These are phyloP conservation scores for Denticeps clupeoides DNA, from an alignment of 2,797 vertebrate genomes.

Conservation along the genomic window DNA sequence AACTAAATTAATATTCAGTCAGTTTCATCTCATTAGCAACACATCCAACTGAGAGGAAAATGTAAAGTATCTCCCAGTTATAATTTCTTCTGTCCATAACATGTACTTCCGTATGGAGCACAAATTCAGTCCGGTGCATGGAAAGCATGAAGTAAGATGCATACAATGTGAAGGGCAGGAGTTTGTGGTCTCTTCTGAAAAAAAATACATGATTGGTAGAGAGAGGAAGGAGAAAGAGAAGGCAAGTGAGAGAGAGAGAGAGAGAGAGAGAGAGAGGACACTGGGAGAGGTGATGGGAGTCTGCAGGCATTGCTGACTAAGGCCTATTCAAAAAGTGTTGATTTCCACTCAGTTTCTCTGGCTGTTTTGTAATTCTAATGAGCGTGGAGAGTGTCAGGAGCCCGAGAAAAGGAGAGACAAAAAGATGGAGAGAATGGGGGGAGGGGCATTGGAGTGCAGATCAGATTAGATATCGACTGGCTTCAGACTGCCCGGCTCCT, in stretches of 20 bases:
- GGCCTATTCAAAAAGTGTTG: slow-evolving; percentile 34
- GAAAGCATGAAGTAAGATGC: no score
- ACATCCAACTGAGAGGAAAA: no score
- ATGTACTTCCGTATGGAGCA: no score
- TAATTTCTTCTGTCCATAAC: no score
- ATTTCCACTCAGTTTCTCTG: slow-evolving; percentile 38
- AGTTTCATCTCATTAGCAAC: no score
- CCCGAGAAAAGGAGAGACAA: neutral
- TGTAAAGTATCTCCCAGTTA: no score
- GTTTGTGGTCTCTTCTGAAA: no score
- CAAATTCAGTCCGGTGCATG: no score
- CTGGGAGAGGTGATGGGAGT: slow-evolving; percentile 9
- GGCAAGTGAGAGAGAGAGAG: neutral
- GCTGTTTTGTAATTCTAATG: slow-evolving; percentile 44
- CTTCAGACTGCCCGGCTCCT: slow-evolving; percentile 28
- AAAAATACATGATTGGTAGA: neutral
- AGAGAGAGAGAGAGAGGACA: slow-evolving; percentile 13
- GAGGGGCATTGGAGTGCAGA: slow-evolving; percentile 6
- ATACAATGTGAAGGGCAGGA: no score
- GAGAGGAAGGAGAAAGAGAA: neutral
- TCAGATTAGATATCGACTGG: slow-evolving; percentile 44
- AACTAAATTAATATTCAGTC: no score
- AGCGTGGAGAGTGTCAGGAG: slow-evolving; percentile 21
- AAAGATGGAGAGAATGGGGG: slow-evolving; percentile 1
- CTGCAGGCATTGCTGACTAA: slow-evolving; percentile 32